Base-by-base conservation (phyloP, 2,113 vertebrate species). In the Amia ocellicauda region DNA sequence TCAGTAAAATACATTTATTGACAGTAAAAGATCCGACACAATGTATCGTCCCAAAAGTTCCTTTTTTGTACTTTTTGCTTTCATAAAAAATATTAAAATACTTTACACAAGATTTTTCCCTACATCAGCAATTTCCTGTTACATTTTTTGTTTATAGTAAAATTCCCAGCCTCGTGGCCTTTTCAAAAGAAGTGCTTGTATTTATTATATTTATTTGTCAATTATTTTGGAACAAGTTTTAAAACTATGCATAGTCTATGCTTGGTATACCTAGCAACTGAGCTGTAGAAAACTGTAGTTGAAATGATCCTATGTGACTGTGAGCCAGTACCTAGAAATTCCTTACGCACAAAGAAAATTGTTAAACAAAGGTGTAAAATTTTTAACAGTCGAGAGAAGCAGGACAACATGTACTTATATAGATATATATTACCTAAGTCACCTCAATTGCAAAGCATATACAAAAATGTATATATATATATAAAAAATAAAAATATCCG, bases 71-170 rank as follows among this genome's bases (percentile, higher is more conserved):
- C n/a, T 78, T 82, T 84, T 82, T 36, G 31, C 31, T 36, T 36
- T 36, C 80, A 79, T 81, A 83, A 88, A 85, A 86, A 88, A 83
- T 88, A 88, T 88, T 83, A 86, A 86, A 86, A 86, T 86, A 84
- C 82, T 87, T 86, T 85, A 82, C 82, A 84, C 82, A 81, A 80
- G 50, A 78, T 83, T 83, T 77, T 71, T 86, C 80, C 81, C 59
- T 83, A 86, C 85, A 83, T 78, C 57, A 75, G 80, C 78, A 80
- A 88, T 83, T 84, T 81, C 5, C 13, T 62, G 70, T 69, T 77
- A 31, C 41, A 75, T 83, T 79, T 81, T 74, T 78, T 67, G 82
- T 75, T 71, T 76, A 78, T 65, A 76, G 81, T 79, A 79, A 82
- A 78, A 88, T 74, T 63, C 73, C 80, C 77, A 76, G n/a, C 80